Base-by-base conservation (phyloP, 1,140 invertebrate species). In the Pseudomyrmex concolor region DNA sequence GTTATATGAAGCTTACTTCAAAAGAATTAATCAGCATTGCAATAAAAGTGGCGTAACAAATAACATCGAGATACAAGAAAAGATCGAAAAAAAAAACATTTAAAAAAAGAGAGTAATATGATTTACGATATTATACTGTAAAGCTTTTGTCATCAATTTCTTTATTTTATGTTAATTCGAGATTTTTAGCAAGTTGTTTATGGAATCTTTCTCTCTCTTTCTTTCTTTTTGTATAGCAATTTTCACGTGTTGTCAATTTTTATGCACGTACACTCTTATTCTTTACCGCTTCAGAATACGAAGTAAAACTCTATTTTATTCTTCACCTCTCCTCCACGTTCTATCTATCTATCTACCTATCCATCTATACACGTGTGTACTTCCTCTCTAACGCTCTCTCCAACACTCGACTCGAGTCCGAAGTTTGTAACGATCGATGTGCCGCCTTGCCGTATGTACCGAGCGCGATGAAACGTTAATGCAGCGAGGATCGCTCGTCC, bases 371-470 rank as follows among this genome's bases (percentile, higher is more conserved):
- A 5, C 15, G 19, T 48, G 5, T 59, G 19, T 25, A 64, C n/a
- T 34, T 22, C 13, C 3, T 51, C 54, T 77, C 55, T 10, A 15
- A 17, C n/a, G 43, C 57, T 34, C 76, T 81, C 72, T 76, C 66
- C 82, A 66, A 86, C 70, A 74, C 54, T 78, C 86, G 86, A 88
- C 86, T 83, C 73, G 83, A 82, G 84, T 89, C 84, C 84, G 54
- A 90, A 90, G 76, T 90, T 89, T 70, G 84, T 82, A 86, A 89
- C 90, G 90, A 91, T 91, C 90, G 89, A 91, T 90, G 86, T 86
- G 77, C 84, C 87, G 85, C 83, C 80, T 82, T 80, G 78, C 73
- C 84, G 88, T 88, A 86, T 86, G 82, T 87, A 90, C 81, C 70
- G 76, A 83, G 84, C 68, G 84, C 87, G 85, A 90, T 90, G 87